These are phyloP conservation scores for Tinamus guttatus DNA, from an alignment of 2,113 vertebrate genomes.

Conservation along the genomic window DNA sequence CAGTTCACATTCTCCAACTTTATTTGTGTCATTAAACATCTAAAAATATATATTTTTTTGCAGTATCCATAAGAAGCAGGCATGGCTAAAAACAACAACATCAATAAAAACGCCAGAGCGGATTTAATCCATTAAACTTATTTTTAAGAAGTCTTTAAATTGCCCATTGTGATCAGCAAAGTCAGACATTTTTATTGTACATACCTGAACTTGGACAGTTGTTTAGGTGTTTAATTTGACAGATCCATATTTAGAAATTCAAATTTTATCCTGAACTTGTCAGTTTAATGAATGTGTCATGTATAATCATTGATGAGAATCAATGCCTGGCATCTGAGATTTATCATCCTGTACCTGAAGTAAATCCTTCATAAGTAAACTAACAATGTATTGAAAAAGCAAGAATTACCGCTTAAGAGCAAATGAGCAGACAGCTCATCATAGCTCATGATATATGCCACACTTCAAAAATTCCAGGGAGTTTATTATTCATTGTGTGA, in stretches of 20 bases:
- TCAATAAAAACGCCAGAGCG: no score
- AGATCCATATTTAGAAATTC: neutral
- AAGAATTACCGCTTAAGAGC: neutral
- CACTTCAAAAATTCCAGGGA: neutral
- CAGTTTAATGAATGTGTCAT: neutral
- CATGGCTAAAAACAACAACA: neutral
- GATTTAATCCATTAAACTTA: neutral
- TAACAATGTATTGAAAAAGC: neutral
- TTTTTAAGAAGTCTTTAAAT: neutral
- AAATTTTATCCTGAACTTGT: neutral
- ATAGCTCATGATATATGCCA: neutral
- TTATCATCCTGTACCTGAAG: neutral
- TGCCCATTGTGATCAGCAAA: neutral
- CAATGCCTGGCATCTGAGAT: neutral
- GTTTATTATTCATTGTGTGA: neutral
- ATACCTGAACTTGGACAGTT: neutral
- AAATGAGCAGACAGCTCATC: neutral
- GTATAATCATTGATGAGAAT: neutral
- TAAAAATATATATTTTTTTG: neutral
- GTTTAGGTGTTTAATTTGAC: neutral
- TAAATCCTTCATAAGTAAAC: neutral
- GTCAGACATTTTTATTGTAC: neutral
- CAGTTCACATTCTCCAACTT: neutral
- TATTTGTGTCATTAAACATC: neutral
- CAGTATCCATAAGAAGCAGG: neutral